These are phyloP conservation scores for Neria commutata DNA, from an alignment of 2,888 invertebrate species.

Conservation along the genomic window DNA sequence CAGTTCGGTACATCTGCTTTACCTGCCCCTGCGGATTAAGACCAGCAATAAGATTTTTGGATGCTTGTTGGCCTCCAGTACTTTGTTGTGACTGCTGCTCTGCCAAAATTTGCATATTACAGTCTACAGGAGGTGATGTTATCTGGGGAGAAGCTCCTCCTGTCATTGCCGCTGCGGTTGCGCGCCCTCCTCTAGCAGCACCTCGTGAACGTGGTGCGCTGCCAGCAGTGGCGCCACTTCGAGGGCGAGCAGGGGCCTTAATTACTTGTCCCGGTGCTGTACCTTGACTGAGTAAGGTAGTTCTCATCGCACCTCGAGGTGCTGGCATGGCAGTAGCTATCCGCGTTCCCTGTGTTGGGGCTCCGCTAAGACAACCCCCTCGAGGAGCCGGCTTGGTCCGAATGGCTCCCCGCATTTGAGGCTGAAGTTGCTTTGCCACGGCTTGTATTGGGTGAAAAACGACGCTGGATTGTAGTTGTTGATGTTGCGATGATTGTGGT, in stretches of 20 bases:
- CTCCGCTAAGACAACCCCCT: slow-evolving; percentile 8
- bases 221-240: slow-evolving; percentile 29
- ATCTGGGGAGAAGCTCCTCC: slow-evolving; percentile 26
- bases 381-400: neutral
- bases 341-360: neutral
- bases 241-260: slow-evolving; percentile 33
- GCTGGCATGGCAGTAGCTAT: neutral
- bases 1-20: slow-evolving; percentile 33
- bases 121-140: slow-evolving; percentile 5
- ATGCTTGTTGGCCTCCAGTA: slow-evolving; percentile 15
- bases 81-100: slow-evolving; percentile 17
- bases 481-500: slow-evolving; percentile 31
- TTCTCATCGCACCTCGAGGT: slow-evolving; percentile 22
- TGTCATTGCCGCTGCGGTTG: slow-evolving; percentile 24
- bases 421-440: slow-evolving; percentile 36
- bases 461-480: slow-evolving; percentile 35
- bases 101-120: slow-evolving; percentile 10
- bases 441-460: slow-evolving; percentile 54
- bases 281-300: slow-evolving; percentile 21
- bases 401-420: slow-evolving; percentile 29
- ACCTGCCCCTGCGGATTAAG: slow-evolving; percentile 15
- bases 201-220: slow-evolving; percentile 30
- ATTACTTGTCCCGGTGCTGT: slow-evolving; percentile 30
- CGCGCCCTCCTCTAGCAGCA: slow-evolving; percentile 32
- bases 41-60: slow-evolving; percentile 13